Conservation (phyloP, 2,113 vertebrate species). For the Leptosomus discolor region DNA sequence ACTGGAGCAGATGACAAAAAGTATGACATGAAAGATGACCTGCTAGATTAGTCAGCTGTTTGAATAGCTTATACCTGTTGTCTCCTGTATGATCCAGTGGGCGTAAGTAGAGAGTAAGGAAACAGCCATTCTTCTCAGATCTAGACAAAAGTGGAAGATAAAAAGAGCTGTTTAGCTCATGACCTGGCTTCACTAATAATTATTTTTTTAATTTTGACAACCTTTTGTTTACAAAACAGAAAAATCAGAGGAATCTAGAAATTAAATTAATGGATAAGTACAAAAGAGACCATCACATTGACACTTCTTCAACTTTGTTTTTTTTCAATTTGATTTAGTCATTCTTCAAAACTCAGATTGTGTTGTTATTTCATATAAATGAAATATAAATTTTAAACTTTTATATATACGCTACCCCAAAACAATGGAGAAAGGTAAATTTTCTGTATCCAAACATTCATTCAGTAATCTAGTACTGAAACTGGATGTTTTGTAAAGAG, state of each 20-base stretch:
- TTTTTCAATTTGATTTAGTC: not conserved
- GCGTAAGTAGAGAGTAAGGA: not conserved
- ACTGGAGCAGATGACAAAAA: not conserved
- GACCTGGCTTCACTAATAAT: not conserved
- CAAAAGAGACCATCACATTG: not conserved
- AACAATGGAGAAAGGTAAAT: not conserved
- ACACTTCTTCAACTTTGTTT: not conserved
- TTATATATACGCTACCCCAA: not conserved
- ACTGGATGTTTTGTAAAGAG: not conserved
- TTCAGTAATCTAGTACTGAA: not conserved
- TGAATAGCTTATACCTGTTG: not conserved
- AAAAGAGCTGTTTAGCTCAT: not conserved
- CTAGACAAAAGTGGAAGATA: not conserved
- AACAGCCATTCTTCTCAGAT: not conserved
- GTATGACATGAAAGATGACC: not conserved
- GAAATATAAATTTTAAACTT: not conserved
- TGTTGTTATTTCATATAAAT: not conserved
- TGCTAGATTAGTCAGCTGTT: not conserved
- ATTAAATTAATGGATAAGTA: not conserved
- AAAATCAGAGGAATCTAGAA: not conserved
- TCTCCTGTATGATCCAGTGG: not conserved
- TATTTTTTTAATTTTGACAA: not conserved
- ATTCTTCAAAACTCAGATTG: not conserved
- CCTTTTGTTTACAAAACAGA: not conserved
- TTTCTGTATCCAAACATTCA: not conserved